Percentiles rank a stretch among this genome's conserved stretches.
These are phyloP conservation scores for Alligator mississippiensis DNA, from an alignment of 2,113 vertebrate species.

Conservation along the genomic window DNA sequence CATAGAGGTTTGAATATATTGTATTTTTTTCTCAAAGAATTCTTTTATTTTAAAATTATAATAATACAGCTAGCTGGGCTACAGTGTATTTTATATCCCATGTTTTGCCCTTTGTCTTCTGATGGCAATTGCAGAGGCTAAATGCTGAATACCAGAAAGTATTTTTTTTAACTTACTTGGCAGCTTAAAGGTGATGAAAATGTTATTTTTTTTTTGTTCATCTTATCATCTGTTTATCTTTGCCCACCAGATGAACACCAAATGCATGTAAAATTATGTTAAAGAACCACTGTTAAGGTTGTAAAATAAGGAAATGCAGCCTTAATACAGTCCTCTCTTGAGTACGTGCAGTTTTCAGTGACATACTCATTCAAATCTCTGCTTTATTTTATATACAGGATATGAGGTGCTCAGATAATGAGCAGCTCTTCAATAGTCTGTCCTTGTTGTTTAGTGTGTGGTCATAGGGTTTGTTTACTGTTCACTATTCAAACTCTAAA, in stretches of 20 bases:
- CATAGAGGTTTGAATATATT: not conserved
- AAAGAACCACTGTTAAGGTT: not conserved
- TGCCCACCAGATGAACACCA: not conserved
- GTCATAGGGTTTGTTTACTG: too few species aligned
- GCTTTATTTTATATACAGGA: too few species aligned
- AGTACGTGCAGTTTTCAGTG: too few species aligned
- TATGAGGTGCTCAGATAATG: too few species aligned
- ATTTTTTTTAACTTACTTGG: not conserved
- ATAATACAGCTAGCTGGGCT: not conserved
- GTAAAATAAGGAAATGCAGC: not conserved
- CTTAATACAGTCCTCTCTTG: too few species aligned
- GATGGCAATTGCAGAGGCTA: not conserved
- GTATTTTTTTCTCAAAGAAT: not conserved
- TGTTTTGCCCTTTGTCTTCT: not conserved
- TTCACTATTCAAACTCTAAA: too few species aligned
- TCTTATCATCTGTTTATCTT: not conserved
- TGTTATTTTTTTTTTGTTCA: not conserved
- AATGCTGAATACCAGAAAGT: not conserved
- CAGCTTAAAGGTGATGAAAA: not conserved
- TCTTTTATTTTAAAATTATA: slow-evolving; percentile 9
- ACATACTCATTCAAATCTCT: too few species aligned
- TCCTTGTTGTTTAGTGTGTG: too few species aligned
- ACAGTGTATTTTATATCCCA: not conserved
- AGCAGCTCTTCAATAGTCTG: too few species aligned
- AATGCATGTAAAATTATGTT: not conserved